These are phyloP conservation scores for Ciconia boyciana DNA, from an alignment of 2,113 vertebrate genomes.

Conservation along the genomic window DNA sequence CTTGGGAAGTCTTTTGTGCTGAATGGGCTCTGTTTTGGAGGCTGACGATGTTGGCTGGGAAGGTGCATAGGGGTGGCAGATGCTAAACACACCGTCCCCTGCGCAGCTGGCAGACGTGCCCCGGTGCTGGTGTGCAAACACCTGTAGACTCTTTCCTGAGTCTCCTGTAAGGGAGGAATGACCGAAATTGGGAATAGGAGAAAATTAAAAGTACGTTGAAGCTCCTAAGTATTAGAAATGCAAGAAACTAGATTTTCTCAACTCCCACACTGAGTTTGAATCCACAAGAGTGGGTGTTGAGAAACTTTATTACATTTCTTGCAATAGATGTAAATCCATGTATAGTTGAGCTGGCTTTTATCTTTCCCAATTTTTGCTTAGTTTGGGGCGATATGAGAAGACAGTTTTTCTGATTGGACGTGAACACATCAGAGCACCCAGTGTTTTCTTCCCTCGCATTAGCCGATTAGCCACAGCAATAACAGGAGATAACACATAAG, in stretches of 20 bases:
- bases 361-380: neutral
- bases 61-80: neutral
- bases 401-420: neutral
- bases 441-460: neutral
- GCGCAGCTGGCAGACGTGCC: neutral
- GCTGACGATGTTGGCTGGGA: neutral
- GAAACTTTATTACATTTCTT: neutral
- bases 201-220: neutral
- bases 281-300: neutral
- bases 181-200: neutral
- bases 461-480: neutral
- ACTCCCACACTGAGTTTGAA: neutral
- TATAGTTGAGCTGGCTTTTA: neutral
- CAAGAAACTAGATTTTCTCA: conserved; percentile 1
- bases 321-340: neutral
- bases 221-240: neutral
- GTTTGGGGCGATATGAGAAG: neutral
- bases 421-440: neutral
- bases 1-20: neutral
- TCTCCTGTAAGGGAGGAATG: neutral
- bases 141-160: neutral
- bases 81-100: neutral
- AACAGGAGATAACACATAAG: neutral
- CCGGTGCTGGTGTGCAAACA: neutral
- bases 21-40: neutral